Evolutionary conservation across 2,888 invertebrate species (phyloP).

Genomic region (Eupithecia pulchellata): DNA sequence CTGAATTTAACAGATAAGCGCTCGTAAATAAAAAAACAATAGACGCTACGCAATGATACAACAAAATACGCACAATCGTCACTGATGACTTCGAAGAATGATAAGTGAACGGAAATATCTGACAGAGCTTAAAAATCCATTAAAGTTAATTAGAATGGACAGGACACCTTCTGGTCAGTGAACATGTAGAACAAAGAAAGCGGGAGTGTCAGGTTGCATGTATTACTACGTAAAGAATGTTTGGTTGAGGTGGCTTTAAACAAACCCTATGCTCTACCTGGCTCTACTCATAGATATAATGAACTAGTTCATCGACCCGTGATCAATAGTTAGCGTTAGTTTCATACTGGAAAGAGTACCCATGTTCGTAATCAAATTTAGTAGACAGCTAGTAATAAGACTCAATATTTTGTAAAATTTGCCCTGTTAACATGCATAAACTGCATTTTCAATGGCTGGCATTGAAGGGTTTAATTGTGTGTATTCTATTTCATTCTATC

Average conservation of each 20-base stretch:
- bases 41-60: neutral
- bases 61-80: slow-evolving; percentile 6
- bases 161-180: slow-evolving; percentile 54
- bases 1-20: slow-evolving; percentile 27
- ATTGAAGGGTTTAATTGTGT: slow-evolving; percentile 12
- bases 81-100: slow-evolving; percentile 34
- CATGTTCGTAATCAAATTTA: neutral
- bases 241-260: neutral
- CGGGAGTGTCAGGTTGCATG: slow-evolving; percentile 47
- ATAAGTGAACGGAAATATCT: slow-evolving; percentile 29
- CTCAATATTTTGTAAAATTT: neutral
- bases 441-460: neutral
- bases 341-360: neutral
- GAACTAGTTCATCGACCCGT: neutral
- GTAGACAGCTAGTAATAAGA: neutral
- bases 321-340: neutral
- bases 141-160: slow-evolving; percentile 54
- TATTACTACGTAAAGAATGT: neutral
- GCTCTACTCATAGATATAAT: neutral
- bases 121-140: slow-evolving; percentile 43
- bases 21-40: slow-evolving; percentile 18
- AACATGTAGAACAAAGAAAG: slow-evolving; percentile 63
- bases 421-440: neutral
- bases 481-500: slow-evolving; percentile 15
- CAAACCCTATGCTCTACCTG: neutral